phyloP scores from a whole-genome alignment of 2,113 vertebrate genomes.

The Phalacrocorax aristotelis region DNA sequence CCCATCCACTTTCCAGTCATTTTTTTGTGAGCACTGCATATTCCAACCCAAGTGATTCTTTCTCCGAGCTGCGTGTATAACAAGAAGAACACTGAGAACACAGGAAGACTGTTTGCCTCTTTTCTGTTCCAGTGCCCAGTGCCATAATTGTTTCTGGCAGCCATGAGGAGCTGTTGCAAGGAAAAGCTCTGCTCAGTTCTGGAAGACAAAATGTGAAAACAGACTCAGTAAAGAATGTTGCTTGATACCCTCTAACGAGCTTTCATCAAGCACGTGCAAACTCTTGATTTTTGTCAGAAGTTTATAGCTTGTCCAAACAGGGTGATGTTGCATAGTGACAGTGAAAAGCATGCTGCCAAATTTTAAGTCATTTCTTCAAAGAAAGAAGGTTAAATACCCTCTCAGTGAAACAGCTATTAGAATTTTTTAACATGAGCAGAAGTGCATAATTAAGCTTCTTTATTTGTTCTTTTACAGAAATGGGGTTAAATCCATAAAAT shows the following conservation, averaged over 20 bases:
- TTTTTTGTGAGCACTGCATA: not conserved
- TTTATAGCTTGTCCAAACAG: not conserved
- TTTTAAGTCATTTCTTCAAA: not conserved
- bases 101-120: conserved; percentile 41
- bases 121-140: conserved; percentile 57
- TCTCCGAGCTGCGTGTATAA: not conserved
- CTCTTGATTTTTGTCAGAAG: conserved; percentile 12
- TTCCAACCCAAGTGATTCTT: conserved; percentile 37
- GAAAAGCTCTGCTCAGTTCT: conserved; percentile 40
- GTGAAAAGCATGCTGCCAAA: not conserved
- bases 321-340: not conserved
- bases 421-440: not conserved
- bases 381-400: not conserved
- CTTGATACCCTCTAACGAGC: conserved; percentile 16
- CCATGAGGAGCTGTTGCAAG: conserved; percentile 49
- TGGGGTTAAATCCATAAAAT: not conserved
- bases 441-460: not conserved
- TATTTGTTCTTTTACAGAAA: not conserved
- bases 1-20: not conserved
- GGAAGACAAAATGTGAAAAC: conserved; percentile 44
- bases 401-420: not conserved
- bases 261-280: not conserved
- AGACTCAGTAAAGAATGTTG: not conserved
- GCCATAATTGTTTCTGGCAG: conserved; percentile 60
- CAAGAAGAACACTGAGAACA: conserved; percentile 46